Percentiles rank a stretch among this genome's conserved stretches.
Evolutionary conservation across 2,888 invertebrate genomes (phyloP).

Genomic region (Malacosoma neustria): DNA sequence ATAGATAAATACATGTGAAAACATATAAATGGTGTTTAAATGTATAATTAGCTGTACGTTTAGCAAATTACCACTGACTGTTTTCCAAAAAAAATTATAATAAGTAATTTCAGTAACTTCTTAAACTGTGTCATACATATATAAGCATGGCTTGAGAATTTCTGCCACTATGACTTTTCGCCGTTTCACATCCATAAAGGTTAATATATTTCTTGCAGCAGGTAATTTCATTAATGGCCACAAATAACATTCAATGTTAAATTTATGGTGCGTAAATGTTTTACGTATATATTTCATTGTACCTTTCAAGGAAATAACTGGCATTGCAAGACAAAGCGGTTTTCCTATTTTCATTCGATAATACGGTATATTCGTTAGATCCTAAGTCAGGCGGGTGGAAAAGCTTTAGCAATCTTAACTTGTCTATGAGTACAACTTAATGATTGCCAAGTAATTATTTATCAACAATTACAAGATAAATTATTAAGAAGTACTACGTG

Average conservation of each 20-base stretch:
- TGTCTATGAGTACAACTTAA: no score
- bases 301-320: constrained; percentile 64
- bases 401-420: constrained; percentile 68
- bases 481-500: no score
- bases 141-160: background rate
- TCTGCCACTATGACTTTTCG: background rate
- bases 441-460: no score
- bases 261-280: constrained; percentile 58
- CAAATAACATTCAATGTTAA: constrained; percentile 51
- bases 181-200: constrained; percentile 11
- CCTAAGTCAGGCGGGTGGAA: constrained; percentile 54
- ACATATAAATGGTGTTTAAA: no score
- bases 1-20: no score
- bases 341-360: constrained; percentile 30
- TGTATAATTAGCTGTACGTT: no score
- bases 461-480: no score
- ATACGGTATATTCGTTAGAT: constrained; percentile 50
- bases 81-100: no score
- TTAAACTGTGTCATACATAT: no score
- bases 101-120: no score
- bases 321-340: constrained; percentile 55
- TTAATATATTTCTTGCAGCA: constrained; percentile 13
- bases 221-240: constrained; percentile 50
- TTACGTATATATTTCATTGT: constrained; percentile 56
- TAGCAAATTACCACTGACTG: no score